A percentile compares a stretch with the other conserved stretches of the same genome.
phyloP scores from a whole-genome alignment of 64 coral and sea anemone genomes.

The Acropora yongei region DNA sequence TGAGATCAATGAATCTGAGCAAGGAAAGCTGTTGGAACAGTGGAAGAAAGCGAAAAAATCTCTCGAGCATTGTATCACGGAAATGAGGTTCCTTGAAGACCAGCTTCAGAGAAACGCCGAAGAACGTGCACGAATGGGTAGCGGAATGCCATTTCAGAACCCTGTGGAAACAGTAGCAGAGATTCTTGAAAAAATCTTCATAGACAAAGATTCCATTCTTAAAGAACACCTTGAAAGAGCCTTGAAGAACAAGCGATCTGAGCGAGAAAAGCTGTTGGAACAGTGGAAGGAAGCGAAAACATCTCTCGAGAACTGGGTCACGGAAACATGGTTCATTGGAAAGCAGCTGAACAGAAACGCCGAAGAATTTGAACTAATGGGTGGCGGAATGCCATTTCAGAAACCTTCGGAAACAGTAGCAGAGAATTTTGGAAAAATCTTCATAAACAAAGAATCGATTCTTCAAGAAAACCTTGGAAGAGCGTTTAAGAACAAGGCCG shows the following conservation, averaged over 20 bases:
- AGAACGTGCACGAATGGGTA: conserved; percentile 44
- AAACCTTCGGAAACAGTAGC: no score
- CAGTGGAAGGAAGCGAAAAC: no score
- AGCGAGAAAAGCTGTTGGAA: no score
- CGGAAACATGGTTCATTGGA: conserved; percentile 44
- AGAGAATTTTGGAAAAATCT: no score
- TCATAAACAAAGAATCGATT: conserved; percentile 37
- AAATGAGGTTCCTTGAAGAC: conserved; percentile 31
- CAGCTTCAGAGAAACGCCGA: conserved; percentile 33
- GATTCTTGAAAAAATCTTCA: no score
- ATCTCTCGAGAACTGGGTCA: conserved; percentile 49
- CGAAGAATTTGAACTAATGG: neutral
- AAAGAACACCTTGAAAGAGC: no score
- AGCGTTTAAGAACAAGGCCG: conserved; percentile 37
- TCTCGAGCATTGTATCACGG: conserved; percentile 36
- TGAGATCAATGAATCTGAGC: conserved; percentile 39
- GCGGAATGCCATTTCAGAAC: no score
- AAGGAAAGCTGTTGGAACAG: conserved; percentile 62
- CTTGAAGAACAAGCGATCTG: no score
- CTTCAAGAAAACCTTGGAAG: conserved; percentile 63
- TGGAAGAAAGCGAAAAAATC: conserved; percentile 66
- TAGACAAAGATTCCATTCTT: no score
- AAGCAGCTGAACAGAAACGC: conserved; percentile 22
- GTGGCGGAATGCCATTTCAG: no score
- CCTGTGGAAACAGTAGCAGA: no score